A percentile compares a stretch with the other conserved stretches of the same genome.
phyloP scores from a whole-genome alignment of 2,888 invertebrate genomes.

The Belgica antarctica region DNA sequence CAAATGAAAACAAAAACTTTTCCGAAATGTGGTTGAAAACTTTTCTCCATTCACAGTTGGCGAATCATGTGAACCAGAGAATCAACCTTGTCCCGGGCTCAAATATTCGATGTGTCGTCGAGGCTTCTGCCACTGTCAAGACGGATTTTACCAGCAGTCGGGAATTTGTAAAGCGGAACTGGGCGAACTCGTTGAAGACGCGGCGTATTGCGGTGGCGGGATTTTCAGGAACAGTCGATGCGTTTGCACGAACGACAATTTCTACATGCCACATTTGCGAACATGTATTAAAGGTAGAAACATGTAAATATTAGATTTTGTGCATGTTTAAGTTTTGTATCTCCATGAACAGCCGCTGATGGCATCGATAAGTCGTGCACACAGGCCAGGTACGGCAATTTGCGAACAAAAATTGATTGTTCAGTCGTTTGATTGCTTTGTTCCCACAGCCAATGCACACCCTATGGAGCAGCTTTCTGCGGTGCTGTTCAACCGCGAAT shows the following conservation, averaged over 20 bases:
- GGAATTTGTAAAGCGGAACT: slow-evolving; percentile 53
- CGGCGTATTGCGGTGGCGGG: slow-evolving; percentile 51
- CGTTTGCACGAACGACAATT: slow-evolving; percentile 52
- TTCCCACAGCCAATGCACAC: slow-evolving; percentile 55
- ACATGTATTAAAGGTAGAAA: slow-evolving; percentile 53
- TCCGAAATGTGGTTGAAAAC: too few relatives aligned
- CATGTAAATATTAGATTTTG: slow-evolving; percentile 48
- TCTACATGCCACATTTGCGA: slow-evolving; percentile 51
- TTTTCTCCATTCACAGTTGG: too few relatives aligned
- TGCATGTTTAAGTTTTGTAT: background rate
- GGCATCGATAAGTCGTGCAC: slow-evolving; percentile 52
- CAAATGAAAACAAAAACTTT: too few relatives aligned
- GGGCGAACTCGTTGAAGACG: slow-evolving; percentile 53
- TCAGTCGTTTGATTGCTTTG: too few relatives aligned
- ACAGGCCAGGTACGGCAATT: too few relatives aligned
- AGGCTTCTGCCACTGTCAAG: slow-evolving; percentile 51
- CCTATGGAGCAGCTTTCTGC: slow-evolving; percentile 50
- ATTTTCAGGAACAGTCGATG: slow-evolving; percentile 50
- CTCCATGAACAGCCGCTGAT: slow-evolving; percentile 47
- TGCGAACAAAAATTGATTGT: too few relatives aligned
- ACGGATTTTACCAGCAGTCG: slow-evolving; percentile 51
- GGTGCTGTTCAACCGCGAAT: slow-evolving; percentile 50
- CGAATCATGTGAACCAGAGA: slow-evolving; percentile 44
- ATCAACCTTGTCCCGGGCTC: slow-evolving; percentile 50
- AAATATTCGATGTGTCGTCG: slow-evolving; percentile 52